Percentiles rank a stretch among this genome's conserved stretches.
Evolutionary conservation across 2,888 invertebrate genomes (phyloP).

Genomic region (Napeogenes sylphis): DNA sequence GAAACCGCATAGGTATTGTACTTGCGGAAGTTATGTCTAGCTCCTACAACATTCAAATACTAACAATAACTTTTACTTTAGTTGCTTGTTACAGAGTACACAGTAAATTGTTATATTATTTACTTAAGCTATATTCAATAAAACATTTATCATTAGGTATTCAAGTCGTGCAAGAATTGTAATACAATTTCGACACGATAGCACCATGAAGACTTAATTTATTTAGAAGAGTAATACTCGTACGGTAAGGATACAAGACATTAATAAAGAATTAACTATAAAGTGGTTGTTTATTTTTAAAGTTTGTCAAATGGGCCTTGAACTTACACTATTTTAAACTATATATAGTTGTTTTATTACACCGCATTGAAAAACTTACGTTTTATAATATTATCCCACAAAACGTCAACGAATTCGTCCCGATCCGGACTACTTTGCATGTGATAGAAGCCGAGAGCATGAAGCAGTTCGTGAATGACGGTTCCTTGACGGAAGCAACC

Average conservation of each 20-base stretch:
- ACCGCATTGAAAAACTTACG: constrained; percentile 51
- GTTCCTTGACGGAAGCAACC: constrained; percentile 81
- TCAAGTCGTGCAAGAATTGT: constrained; percentile 20
- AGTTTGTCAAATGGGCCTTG: constrained; percentile 2
- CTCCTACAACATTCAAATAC: constrained; percentile 47
- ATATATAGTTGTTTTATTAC: no score
- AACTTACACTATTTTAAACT: no score
- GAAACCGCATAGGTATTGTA: constrained; percentile 80
- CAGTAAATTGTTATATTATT: not conserved
- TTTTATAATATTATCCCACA: constrained; percentile 83
- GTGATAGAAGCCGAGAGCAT: constrained; percentile 89
- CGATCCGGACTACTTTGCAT: constrained; percentile 88
- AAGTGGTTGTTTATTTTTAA: no score
- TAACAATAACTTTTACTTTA: no score
- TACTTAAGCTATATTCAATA: not conserved
- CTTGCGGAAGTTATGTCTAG: constrained; percentile 79
- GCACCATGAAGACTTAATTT: constrained; percentile 21
- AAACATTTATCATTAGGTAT: constrained; percentile 18
- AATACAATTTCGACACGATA: constrained; percentile 29
- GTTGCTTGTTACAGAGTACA: no score
- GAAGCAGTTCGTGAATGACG: constrained; percentile 87
- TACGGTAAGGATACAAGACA: not conserved
- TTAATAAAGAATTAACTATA: no score
- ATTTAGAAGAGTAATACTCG: not conserved
- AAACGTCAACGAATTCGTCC: constrained; percentile 84